phyloP scores from a whole-genome alignment of 2,888 invertebrate genomes.

The Xanthia togata region DNA sequence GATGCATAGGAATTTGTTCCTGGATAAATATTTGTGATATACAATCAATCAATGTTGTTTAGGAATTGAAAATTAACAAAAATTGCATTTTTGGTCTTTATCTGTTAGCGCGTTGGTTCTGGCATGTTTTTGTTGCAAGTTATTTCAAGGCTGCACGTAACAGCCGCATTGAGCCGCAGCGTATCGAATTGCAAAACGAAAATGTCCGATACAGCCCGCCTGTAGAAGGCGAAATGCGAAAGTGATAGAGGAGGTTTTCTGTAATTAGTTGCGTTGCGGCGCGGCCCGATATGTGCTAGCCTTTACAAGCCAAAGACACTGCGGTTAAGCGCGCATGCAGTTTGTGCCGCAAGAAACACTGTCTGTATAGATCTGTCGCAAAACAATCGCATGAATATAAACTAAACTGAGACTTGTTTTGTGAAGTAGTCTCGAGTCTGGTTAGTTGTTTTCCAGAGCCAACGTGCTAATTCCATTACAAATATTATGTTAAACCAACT shows the following conservation, averaged over 20 bases:
- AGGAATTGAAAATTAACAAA: no score
- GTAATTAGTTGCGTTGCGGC: neutral
- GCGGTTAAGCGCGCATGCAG: no score
- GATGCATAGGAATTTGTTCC: constrained; percentile 59
- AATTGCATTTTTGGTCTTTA: constrained; percentile 33
- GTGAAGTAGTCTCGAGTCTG: neutral
- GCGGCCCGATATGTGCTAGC: no score
- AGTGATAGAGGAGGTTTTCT: neutral
- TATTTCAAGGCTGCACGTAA: neutral
- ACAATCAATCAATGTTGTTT: constrained; percentile 25
- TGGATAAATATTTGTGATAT: constrained; percentile 33
- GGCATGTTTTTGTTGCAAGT: neutral
- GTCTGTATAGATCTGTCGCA: neutral
- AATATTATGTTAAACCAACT: neutral
- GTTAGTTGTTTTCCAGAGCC: neutral
- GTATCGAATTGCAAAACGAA: neutral
- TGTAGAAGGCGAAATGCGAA: no score
- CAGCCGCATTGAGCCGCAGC: neutral
- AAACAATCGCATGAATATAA: neutral
- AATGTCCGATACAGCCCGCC: neutral
- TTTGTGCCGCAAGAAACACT: neutral
- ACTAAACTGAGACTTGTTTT: neutral
- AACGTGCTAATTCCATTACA: neutral
- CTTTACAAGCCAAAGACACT: neutral
- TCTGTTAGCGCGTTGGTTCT: constrained; percentile 4